Base-by-base conservation (phyloP, 1,140 invertebrate genomes). In the Rhopalosiphum padi region DNA sequence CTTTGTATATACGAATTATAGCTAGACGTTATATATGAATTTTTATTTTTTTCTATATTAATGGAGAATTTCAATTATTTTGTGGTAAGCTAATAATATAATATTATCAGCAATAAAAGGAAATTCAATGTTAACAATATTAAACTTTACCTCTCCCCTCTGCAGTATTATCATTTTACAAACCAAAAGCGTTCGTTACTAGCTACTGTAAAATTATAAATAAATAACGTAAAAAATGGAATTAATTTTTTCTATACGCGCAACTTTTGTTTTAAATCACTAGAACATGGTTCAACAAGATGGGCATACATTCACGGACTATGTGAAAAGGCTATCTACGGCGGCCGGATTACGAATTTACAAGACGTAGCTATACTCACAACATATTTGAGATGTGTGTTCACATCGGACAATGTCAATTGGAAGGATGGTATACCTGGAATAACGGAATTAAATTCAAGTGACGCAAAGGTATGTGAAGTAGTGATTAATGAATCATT, bases 241-340 rank as follows among this genome's bases (percentile, higher is more conserved):
- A 77, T 68, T 68, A 18, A 18, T 30, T 60, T 30, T 77, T 77
- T 77, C n/a, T 18, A 18, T 15, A 68, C 30, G 1, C 30, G 60
- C 15, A n/a, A 85, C 41, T 85, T 30, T 46, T 43, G 5, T 46
- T 86, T 86, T 43, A 18, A 77, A 86, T 86, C 25, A 11, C 68
- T 55, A 87, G 91, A 55, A 88, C 86, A 94, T 37, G 94, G 94
- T 68, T 94, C 95, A 30, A 94, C 96, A 7, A 96, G 97, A 94
- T 99, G 98, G 98, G 96, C 97, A 89, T 97, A 97, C 94, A 95
- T 99, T 77, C 97, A 97, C 94, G 98, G 98, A 18, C 95, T 99
- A 9, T 96, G 97, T 94, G 97, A 98, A 94, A 96, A 97, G 92
- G 97, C 98, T 0, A 97, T 99, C 93, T 99, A 99, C 95, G 98